Conservation (phyloP, 2,113 vertebrate genomes). For the Varanus komodoensis region DNA sequence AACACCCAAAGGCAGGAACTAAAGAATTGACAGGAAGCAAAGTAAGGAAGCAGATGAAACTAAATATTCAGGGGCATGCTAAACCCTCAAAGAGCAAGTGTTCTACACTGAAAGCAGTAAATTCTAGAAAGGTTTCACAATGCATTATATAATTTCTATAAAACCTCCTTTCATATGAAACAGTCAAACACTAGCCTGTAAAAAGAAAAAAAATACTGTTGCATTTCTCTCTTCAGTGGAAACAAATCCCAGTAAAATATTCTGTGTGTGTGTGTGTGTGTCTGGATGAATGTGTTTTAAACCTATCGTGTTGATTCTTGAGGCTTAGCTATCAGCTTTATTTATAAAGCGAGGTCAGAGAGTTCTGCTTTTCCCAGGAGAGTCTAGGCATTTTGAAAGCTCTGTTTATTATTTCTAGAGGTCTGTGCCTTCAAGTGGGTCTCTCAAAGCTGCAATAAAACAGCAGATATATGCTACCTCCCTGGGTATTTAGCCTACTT, state of each 20-base stretch:
- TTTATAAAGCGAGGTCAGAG: neutral
- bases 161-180: neutral
- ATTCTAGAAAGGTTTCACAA: neutral
- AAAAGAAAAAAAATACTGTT: neutral
- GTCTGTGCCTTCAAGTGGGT: neutral
- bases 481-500: neutral
- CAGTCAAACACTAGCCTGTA: neutral
- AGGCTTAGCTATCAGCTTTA: neutral
- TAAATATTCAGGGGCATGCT: neutral
- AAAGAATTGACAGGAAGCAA: constrained; percentile 64
- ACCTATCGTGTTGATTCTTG: neutral
- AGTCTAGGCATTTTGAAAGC: neutral
- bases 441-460: neutral
- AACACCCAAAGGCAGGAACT: constrained; percentile 73
- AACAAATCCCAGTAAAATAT: neutral
- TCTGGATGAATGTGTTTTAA: neutral
- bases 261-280: too few relatives aligned
- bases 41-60: constrained; percentile 33
- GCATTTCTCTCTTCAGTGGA: neutral
- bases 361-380: neutral
- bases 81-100: neutral
- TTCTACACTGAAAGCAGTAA: neutral
- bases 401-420: neutral
- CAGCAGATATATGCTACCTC: neutral
- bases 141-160: neutral